Percentiles rank a stretch among this genome's conserved stretches.
Conservation (phyloP, 2,797 vertebrate species). For the Poecilia picta region DNA sequence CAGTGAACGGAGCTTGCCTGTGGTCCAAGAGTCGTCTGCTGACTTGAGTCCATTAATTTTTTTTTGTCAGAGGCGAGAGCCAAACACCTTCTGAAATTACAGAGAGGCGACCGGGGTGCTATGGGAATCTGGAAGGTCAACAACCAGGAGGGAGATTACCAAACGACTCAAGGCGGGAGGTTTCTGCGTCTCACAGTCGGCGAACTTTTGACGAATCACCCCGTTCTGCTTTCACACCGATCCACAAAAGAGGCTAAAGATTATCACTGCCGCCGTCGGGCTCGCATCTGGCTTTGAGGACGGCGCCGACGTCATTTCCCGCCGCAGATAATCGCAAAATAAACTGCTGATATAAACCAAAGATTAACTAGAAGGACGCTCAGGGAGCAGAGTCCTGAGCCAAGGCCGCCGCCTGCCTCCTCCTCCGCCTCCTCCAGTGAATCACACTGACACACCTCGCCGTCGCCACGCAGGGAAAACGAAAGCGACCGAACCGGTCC, state of each 20-base stretch:
- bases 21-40: slow-evolving; percentile 18
- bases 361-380: not conserved
- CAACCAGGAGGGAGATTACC: not conserved
- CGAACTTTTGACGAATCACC: not conserved
- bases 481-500: slow-evolving; percentile 6
- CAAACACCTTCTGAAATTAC: slow-evolving; percentile 64
- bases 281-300: not conserved
- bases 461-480: not conserved
- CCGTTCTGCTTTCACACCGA: not conserved
- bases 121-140: slow-evolving; percentile 1
- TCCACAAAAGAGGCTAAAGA: not conserved
- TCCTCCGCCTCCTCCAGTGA: too few relatives aligned
- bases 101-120: slow-evolving; percentile 10
- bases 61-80: slow-evolving; percentile 11
- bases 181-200: too few relatives aligned
- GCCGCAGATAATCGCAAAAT: not conserved
- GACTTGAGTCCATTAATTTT: slow-evolving; percentile 8
- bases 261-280: not conserved
- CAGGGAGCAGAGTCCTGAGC: not conserved
- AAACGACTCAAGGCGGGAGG: not conserved
- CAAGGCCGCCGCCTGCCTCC: not conserved
- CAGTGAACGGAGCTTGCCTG: not conserved
- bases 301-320: not conserved
- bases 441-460: not conserved
- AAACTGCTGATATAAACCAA: not conserved